Percentiles rank a stretch among this genome's conserved stretches.
Evolutionary conservation across 2,797 vertebrate species (phyloP).

Genomic region (Fistularia tabacaria): DNA sequence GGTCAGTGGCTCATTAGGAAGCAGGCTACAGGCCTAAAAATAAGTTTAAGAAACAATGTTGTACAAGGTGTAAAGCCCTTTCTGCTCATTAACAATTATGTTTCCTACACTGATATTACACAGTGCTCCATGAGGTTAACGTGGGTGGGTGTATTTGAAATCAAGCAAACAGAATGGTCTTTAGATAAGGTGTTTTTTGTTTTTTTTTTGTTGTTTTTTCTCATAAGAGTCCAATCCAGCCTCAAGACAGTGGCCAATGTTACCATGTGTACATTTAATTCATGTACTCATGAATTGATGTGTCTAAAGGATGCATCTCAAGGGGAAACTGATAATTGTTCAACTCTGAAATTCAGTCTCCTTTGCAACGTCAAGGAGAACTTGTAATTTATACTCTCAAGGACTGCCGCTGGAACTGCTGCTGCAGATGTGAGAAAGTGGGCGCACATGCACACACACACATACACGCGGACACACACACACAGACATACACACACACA

Average conservation of each 20-base stretch:
- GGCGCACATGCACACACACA: conserved; percentile 8
- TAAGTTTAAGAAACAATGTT: not conserved
- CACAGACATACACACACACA: conserved; percentile 6
- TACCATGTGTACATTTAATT: not conserved
- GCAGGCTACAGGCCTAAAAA: no score
- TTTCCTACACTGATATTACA: no score
- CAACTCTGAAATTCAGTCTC: conserved; percentile 61
- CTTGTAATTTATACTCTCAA: conserved; percentile 57
- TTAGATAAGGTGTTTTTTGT: no score
- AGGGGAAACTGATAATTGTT: conserved; percentile 45
- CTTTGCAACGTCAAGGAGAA: conserved; percentile 52
- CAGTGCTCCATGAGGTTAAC: no score
- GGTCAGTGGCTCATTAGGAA: no score
- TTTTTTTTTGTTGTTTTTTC: no score
- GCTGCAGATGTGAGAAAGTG: conserved; percentile 3
- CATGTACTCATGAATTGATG: not conserved
- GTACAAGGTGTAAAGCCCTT: not conserved
- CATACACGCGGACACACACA: conserved; percentile 15
- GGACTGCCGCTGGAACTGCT: conserved; percentile 34
- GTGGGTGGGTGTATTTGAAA: no score
- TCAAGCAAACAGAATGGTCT: no score
- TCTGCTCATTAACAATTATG: no score
- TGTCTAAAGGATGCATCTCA: conserved; percentile 12
- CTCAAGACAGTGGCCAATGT: no score
- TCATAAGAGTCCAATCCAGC: no score